These are phyloP conservation scores for Calidris pygmaea DNA, from an alignment of 2,113 vertebrate genomes.

Conservation along the genomic window DNA sequence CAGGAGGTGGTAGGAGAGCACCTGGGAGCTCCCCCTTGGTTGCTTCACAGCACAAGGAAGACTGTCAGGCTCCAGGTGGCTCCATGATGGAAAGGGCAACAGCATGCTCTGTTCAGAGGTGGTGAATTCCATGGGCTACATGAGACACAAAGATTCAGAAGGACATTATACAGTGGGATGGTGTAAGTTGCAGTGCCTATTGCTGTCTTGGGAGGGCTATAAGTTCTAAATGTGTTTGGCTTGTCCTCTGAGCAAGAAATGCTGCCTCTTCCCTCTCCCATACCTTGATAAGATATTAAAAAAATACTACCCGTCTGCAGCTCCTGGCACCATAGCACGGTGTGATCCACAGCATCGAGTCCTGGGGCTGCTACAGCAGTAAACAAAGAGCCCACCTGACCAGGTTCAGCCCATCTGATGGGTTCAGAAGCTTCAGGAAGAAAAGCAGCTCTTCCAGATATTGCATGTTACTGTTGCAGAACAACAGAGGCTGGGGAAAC, in stretches of 20 bases:
- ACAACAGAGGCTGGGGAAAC: background rate
- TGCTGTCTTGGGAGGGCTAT: background rate
- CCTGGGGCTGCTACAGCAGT: background rate
- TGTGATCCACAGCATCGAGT: accelerated
- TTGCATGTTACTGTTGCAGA: background rate
- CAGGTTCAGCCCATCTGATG: no score
- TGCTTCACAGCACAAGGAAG: background rate
- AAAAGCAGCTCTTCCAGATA: background rate
- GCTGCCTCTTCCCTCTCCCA: background rate
- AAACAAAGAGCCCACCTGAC: background rate
- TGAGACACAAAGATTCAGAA: background rate
- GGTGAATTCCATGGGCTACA: background rate
- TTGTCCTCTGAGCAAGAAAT: background rate
- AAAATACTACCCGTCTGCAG: background rate
- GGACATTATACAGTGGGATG: background rate
- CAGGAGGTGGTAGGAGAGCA: background rate
- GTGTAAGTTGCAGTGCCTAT: background rate
- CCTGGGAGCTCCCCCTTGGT: background rate
- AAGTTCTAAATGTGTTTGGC: background rate
- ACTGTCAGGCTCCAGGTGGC: background rate
- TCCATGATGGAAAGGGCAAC: background rate
- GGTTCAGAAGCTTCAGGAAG: background rate
- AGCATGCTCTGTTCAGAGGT: background rate
- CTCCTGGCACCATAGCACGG: background rate
- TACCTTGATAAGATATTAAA: background rate